A percentile compares a stretch with the other conserved stretches of the same genome.
Conservation (phyloP, 2,113 vertebrate species). For the Panthera uncia region DNA sequence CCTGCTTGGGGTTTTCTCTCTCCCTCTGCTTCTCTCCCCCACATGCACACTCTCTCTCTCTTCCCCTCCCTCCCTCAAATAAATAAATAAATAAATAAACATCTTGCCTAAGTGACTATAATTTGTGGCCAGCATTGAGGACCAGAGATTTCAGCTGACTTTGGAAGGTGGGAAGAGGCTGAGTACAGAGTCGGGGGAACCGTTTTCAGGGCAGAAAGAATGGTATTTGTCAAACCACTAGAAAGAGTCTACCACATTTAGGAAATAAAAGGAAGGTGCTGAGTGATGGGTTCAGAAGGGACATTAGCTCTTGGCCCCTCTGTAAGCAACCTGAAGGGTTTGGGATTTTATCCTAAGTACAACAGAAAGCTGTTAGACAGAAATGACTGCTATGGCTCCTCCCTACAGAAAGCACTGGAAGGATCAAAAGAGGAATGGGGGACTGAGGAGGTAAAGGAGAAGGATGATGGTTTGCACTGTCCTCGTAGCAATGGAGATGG, state of each 20-base stretch:
- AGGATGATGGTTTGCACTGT: neutral
- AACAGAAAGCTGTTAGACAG: neutral
- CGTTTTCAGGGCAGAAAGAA: neutral
- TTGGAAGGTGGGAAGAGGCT: neutral
- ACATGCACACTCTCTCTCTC: too few species aligned
- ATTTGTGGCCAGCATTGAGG: neutral
- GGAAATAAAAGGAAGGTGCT: neutral
- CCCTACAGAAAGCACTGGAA: neutral
- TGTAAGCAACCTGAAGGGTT: neutral
- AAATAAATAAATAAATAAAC: too few species aligned
- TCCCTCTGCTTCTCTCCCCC: too few species aligned
- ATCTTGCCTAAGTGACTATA: neutral
- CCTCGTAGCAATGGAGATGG: neutral
- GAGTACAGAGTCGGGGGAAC: neutral
- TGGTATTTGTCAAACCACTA: neutral
- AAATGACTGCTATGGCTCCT: neutral
- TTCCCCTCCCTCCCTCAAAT: too few species aligned
- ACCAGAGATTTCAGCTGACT: neutral
- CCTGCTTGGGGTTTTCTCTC: too few species aligned
- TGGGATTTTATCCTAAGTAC: neutral
- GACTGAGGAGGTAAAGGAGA: neutral
- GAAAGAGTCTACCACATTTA: neutral
- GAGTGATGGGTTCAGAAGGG: neutral
- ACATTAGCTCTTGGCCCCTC: neutral
- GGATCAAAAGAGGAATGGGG: neutral